Evolutionary conservation across 2,888 invertebrate species (phyloP), one percentile per base, ranked within the genome.

Genomic region (Hemaris fuciformis): DNA sequence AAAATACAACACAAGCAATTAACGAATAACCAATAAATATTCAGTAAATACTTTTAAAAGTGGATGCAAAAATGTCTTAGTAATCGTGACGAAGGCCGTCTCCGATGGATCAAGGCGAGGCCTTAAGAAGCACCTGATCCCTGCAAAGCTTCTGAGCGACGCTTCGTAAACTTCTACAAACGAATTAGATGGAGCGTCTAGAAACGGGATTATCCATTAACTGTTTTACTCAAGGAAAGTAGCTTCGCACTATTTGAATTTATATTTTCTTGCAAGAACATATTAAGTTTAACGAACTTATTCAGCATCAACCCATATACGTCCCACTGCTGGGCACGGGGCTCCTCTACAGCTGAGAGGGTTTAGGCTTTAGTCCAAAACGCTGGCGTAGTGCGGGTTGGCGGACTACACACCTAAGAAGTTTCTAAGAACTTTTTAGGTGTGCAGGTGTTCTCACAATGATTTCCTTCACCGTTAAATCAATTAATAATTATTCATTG

Each of bases 151-250:
- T 68, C 70, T 64, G 68, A 60, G 73, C 70, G 72, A 59, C 61
- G 72, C 74, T 75, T 64, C 73, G 76, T 75, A 80, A 84, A 84
- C 78, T 82, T 80, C 73, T 75, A 70, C 79, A 80, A 84, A 81
- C 79, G 82, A 85, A 84, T 85, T 84, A 85, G 79, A 80, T 64
- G 74, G 71, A 74, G 77, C 79, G 70, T 71, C 82, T 80, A 79
- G 77, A 71, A 80, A 80, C 71, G 65, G 81, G 81, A 84, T 83
- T 81, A 84, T 77, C 79, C 74, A 76, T 71, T 80, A 80, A 82
- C 38, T 57, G 57, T 23, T 57, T 57, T 38, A 20, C 57, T 41
- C 45, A 59, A 43, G 34, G 20, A 46, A 66, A 59, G 56, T 43
- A 62, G 23, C 8, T 27, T 34, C 42, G 56, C 43, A 63, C 45